Conservation (phyloP, 2,113 vertebrate genomes). For the Sebastes fasciatus region DNA sequence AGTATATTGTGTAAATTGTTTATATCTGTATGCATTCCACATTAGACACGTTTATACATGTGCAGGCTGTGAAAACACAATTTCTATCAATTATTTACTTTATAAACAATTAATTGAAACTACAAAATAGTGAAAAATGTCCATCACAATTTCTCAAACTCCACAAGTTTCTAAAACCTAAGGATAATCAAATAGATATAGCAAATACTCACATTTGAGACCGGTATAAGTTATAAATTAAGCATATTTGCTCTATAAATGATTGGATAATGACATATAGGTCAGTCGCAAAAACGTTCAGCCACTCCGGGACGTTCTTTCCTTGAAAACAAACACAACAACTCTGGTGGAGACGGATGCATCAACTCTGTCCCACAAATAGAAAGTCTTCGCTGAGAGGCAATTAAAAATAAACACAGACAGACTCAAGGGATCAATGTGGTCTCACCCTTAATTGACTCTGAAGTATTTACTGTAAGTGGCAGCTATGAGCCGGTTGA, state of each 20-base stretch:
- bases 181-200: neutral
- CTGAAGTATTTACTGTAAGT: constrained; percentile 47
- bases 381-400: constrained; percentile 44
- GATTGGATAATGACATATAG: neutral
- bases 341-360: neutral
- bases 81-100: neutral
- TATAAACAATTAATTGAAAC: too few species aligned
- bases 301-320: neutral
- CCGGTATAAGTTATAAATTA: too few species aligned
- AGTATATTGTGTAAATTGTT: too few species aligned
- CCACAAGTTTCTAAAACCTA: neutral
- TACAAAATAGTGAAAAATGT: neutral
- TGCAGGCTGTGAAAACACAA: neutral
- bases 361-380: constrained; percentile 33
- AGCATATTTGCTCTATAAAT: neutral
- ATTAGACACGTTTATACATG: neutral
- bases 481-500: constrained; percentile 27
- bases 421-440: constrained; percentile 49
- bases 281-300: neutral
- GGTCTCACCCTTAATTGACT: constrained; percentile 53
- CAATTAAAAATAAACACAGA: constrained; percentile 51
- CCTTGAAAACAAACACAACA: neutral
- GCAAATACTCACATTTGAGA: neutral
- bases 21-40: neutral
- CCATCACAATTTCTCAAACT: neutral